Percentiles rank a stretch among this genome's conserved stretches.
Conservation (phyloP, 2,113 vertebrate genomes). For the Cyanoramphus novaezelandiae region DNA sequence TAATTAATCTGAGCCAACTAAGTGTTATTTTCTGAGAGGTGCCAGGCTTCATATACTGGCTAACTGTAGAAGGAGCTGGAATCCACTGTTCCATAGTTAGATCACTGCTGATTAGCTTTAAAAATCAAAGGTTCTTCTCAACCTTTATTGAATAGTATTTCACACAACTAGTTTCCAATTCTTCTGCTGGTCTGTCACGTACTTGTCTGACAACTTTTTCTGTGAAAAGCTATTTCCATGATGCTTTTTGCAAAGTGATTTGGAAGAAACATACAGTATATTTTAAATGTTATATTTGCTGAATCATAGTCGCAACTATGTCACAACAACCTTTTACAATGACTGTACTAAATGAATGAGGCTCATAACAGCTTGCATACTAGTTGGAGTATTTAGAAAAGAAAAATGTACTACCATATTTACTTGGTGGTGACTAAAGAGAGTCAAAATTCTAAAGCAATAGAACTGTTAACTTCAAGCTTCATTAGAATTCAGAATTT, state of each 20-base stretch:
- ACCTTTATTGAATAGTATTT: not conserved
- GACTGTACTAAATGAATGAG: not conserved
- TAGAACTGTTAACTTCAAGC: not conserved
- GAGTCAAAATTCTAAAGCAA: not conserved
- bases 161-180: not conserved
- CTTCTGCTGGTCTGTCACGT: not conserved
- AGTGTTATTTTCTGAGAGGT: not conserved
- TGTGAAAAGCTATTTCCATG: not conserved
- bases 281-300: not conserved
- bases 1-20: not conserved
- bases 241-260: not conserved
- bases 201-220: constrained; percentile 3
- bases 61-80: not conserved
- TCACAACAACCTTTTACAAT: not conserved
- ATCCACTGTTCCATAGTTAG: not conserved
- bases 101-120: not conserved
- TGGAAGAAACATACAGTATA: not conserved
- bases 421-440: not conserved
- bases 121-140: constrained; percentile 10
- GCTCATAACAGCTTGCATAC: not conserved
- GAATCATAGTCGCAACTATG: not conserved
- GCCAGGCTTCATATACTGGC: not conserved
- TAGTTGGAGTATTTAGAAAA: not conserved
- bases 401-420: not conserved
- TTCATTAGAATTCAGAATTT: not conserved